Base-by-base conservation (phyloP, 2,113 vertebrate species). In the Herpetotheres cachinnans region DNA sequence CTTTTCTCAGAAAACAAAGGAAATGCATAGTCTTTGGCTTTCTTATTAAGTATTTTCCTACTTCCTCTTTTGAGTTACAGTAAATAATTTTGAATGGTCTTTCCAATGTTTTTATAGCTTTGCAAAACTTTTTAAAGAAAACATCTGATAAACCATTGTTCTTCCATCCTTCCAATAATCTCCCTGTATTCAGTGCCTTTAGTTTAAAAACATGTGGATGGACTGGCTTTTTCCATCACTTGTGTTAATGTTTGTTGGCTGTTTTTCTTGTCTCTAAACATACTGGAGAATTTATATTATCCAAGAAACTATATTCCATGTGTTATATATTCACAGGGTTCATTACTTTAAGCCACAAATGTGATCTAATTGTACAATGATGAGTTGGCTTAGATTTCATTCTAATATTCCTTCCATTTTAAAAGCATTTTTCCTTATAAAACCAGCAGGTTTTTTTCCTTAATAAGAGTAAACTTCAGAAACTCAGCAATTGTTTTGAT, bases 101-200 rank as follows among this genome's bases (percentile, higher is more conserved):
- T 82, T 56, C 22, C 34, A 42, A 27, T n/a, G 15, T 46, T 95
- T 87, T 70, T 34, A 50, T 59, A 72, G 40, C 11, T 88, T 69
- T 62, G 7, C 20, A 66, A 58, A 79, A 50, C 13, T 27, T 66
- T 61, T 61, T 16, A 3, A 69, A 59, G 12, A 81, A 90, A 82
- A 40, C 7, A 1, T 30, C 16, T 25, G 11, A 4, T 38, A 52
- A 74, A 27, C 16, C 0, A 0, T 44, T 38, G 7, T 24, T 82
- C 22, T 61, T 78, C 25, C 17, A 8, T 70, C 21, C 42, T 85
- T 85, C 73, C 32, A 73, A 11, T 78, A 69, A 69, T 27, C 7
- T 40, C 42, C 6, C 7, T 44, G 5, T 26, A 26, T 76, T 77
- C 26, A 21, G 18, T 63, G 40, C 14, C 44, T 81, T 59, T 80